These are phyloP conservation scores for Synanthedon andrenaeformis DNA, from an alignment of 2,888 invertebrate species.

Conservation along the genomic window DNA sequence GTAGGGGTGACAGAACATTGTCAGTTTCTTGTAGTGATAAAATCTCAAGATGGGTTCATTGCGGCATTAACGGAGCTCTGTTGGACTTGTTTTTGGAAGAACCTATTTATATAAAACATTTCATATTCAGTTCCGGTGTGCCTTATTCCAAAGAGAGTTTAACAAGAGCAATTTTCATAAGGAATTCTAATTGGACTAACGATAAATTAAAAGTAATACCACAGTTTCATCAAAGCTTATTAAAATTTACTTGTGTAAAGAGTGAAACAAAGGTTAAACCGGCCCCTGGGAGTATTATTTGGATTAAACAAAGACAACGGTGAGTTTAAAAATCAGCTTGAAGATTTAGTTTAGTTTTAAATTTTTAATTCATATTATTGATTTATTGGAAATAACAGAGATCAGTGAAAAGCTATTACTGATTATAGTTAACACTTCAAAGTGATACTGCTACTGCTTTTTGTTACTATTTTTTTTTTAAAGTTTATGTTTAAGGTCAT, in stretches of 20 bases:
- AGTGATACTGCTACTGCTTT: too few relatives aligned
- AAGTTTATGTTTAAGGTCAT: too few relatives aligned
- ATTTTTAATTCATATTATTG: too few relatives aligned
- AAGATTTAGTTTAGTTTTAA: too few relatives aligned
- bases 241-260: slow-evolving; percentile 28
- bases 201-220: slow-evolving; percentile 16
- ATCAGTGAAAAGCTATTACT: too few relatives aligned
- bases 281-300: slow-evolving; percentile 46
- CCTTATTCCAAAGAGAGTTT: slow-evolving; percentile 74
- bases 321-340: slow-evolving; percentile 18
- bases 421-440: too few relatives aligned
- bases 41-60: slow-evolving; percentile 86
- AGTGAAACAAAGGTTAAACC: slow-evolving; percentile 24
- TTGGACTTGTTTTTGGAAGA: slow-evolving; percentile 74
- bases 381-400: too few relatives aligned
- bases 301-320: slow-evolving; percentile 31
- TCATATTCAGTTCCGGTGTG: slow-evolving; percentile 77
- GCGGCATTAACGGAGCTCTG: slow-evolving; percentile 88
- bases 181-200: slow-evolving; percentile 19
- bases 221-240: slow-evolving; percentile 29
- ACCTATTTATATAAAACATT: slow-evolving; percentile 77
- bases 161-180: slow-evolving; percentile 60
- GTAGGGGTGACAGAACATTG: slow-evolving; percentile 87
- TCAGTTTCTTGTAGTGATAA: slow-evolving; percentile 97
- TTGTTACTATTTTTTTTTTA: too few relatives aligned